A percentile compares a stretch with the other conserved stretches of the same genome.
phyloP scores from a whole-genome alignment of 2,888 invertebrate genomes.

The Tachina lurida region DNA sequence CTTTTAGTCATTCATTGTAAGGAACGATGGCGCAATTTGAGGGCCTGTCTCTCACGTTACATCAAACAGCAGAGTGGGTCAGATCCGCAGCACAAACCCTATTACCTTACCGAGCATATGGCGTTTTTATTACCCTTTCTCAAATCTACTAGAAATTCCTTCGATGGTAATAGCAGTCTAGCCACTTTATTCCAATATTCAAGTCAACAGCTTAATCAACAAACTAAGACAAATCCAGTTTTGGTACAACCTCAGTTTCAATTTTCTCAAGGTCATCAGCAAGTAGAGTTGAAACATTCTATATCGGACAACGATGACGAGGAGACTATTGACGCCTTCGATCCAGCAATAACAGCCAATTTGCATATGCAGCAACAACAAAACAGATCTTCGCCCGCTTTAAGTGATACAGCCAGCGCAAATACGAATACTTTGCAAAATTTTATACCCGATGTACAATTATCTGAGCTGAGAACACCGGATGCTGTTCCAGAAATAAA shows the following conservation, averaged over 20 bases:
- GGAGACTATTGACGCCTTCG: conserved; percentile 81
- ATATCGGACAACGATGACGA: conserved; percentile 81
- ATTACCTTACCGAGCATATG: conserved; percentile 83
- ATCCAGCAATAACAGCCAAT: conserved; percentile 76
- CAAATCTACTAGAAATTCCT: conserved; percentile 80
- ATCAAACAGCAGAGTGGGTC: conserved; percentile 81
- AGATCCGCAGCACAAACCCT: conserved; percentile 83
- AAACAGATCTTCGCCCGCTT: conserved; percentile 74
- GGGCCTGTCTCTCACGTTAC: conserved; percentile 82
- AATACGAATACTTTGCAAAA: conserved; percentile 80
- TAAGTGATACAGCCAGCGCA: conserved; percentile 80
- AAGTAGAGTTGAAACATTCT: conserved; percentile 79
- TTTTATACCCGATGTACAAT: conserved; percentile 80
- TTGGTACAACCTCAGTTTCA: conserved; percentile 60
- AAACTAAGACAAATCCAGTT: conserved; percentile 53
- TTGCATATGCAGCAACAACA: conserved; percentile 68
- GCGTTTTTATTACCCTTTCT: conserved; percentile 82
- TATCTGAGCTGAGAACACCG: conserved; percentile 75
- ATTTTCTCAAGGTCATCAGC: conserved; percentile 61
- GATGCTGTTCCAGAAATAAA: conserved; percentile 69
- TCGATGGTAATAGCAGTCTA: conserved; percentile 77
- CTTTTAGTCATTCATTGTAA: conserved; percentile 82
- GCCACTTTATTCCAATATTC: conserved; percentile 76
- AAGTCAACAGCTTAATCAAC: conserved; percentile 64
- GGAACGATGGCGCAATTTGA: conserved; percentile 83